Conservation (phyloP, 2,113 vertebrate genomes). For the Malurus melanocephalus region DNA sequence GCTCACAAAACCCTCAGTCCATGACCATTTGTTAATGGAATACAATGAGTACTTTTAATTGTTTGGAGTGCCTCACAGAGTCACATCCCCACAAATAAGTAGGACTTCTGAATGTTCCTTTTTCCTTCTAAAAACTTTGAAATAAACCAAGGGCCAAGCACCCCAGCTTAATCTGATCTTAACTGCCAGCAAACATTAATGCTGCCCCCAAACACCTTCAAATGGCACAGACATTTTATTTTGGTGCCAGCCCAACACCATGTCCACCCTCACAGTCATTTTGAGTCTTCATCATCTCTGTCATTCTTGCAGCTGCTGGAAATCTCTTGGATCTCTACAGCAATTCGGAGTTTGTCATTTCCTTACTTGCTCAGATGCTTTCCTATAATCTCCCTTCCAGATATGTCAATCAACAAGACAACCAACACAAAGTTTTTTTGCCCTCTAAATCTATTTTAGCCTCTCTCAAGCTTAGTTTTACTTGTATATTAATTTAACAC, state of each 20-base stretch:
- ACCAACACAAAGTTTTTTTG: not conserved
- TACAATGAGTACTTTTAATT: not conserved
- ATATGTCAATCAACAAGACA: not conserved
- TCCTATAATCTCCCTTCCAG: not conserved
- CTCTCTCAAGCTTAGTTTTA: not conserved
- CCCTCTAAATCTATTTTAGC: not conserved
- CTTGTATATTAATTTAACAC: conserved; percentile 5
- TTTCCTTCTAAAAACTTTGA: not conserved
- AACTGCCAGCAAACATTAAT: rapidly evolving
- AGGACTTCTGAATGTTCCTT: not conserved
- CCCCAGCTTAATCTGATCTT: not conserved
- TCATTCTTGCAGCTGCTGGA: not conserved
- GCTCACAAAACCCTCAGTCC: rapidly evolving
- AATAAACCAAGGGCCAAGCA: not conserved
- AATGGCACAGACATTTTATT: not conserved
- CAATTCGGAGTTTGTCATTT: not conserved
- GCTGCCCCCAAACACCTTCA: not conserved
- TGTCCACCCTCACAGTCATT: not conserved
- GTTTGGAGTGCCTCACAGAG: not conserved
- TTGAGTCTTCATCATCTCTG: not conserved
- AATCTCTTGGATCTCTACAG: not conserved
- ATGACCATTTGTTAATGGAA: not conserved
- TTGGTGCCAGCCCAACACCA: not conserved
- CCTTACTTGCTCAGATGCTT: not conserved
- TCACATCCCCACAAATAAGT: rapidly evolving